These are phyloP conservation scores for Gavialis gangeticus DNA, from an alignment of 2,113 vertebrate genomes.

Conservation along the genomic window DNA sequence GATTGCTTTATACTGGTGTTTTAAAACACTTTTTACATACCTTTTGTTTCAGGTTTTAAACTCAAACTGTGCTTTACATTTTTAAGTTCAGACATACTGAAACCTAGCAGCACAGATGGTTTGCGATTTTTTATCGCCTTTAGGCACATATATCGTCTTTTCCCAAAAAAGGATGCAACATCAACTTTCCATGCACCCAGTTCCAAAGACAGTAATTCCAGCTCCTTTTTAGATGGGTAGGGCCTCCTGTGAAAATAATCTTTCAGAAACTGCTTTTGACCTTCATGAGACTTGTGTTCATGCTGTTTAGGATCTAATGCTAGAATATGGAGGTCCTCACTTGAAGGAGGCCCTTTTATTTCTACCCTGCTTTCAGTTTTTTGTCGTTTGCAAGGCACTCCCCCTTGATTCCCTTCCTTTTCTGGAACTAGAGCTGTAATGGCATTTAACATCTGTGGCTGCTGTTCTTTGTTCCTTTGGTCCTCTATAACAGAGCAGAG, in stretches of 20 bases:
- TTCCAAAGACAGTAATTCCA: slow-evolving; percentile 84
- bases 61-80: slow-evolving; percentile 88
- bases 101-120: slow-evolving; percentile 88
- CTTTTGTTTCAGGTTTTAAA: slow-evolving; percentile 72
- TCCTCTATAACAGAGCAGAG: slow-evolving; percentile 54
- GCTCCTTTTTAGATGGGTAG: slow-evolving; percentile 88
- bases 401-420: slow-evolving; percentile 15
- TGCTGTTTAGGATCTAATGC: slow-evolving; percentile 82
- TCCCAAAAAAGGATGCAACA: slow-evolving; percentile 87
- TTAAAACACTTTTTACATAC: slow-evolving; percentile 41
- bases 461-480: slow-evolving; percentile 62
- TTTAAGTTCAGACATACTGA: slow-evolving; percentile 91
- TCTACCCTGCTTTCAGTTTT: slow-evolving; percentile 78
- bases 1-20: slow-evolving; percentile 16
- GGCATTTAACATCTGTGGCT: neutral
- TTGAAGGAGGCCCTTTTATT: neutral
- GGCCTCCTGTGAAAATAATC: slow-evolving; percentile 93
- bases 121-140: slow-evolving; percentile 85
- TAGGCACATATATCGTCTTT: slow-evolving; percentile 88
- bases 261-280: slow-evolving; percentile 88
- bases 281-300: slow-evolving; percentile 81
- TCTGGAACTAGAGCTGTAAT: slow-evolving; percentile 16
- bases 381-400: slow-evolving; percentile 82
- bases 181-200: slow-evolving; percentile 87
- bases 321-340: slow-evolving; percentile 78